Percentiles rank a stretch among this genome's conserved stretches.
Evolutionary conservation across 2,113 vertebrate species (phyloP).

Genomic region (Corvus hawaiiensis): DNA sequence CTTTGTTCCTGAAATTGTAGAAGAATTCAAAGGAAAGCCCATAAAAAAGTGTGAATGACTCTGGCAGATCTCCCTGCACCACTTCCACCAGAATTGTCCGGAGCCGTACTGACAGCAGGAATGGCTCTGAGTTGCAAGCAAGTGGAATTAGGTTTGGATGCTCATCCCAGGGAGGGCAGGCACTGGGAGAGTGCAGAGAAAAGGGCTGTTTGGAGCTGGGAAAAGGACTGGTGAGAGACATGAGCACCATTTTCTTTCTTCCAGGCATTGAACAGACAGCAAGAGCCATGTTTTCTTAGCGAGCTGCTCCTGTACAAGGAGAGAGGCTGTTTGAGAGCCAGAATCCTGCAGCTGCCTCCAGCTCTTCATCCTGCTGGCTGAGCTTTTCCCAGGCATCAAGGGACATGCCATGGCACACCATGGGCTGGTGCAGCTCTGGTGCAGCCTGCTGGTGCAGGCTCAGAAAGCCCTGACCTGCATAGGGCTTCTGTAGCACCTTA

Average conservation of each 20-base stretch:
- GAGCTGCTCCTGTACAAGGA: not conserved
- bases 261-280: not conserved
- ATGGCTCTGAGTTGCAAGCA: not conserved
- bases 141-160: not conserved
- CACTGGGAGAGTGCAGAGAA: not conserved
- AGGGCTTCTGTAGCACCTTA: not conserved
- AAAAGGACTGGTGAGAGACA: not conserved
- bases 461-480: accelerated
- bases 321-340: not conserved
- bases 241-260: not conserved
- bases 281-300: not conserved
- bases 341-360: not conserved
- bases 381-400: accelerated
- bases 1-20: not conserved
- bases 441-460: not conserved
- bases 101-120: not conserved
- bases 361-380: not conserved
- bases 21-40: constrained; percentile 36
- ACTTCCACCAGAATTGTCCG: not conserved
- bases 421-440: not conserved
- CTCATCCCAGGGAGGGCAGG: not conserved
- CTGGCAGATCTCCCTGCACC: not conserved
- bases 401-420: not conserved
- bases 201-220: not conserved
- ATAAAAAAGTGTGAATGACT: constrained; percentile 46